Evolutionary conservation across 1,140 invertebrate species (phyloP).

Genomic region (Drosophila pseudoananassae): DNA sequence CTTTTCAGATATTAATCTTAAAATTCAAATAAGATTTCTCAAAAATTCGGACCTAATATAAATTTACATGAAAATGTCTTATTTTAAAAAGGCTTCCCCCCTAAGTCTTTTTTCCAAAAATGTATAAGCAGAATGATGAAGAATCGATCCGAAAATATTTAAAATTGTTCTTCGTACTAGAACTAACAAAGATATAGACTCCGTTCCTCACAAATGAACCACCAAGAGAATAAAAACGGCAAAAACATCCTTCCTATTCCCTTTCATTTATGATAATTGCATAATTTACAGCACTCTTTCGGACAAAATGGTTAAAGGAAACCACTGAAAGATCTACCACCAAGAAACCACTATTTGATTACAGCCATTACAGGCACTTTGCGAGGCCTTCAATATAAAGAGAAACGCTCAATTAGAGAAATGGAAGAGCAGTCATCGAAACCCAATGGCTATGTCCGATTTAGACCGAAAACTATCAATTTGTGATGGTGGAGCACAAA

Average conservation of each 20-base stretch:
- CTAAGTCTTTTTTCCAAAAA: too few relatives aligned
- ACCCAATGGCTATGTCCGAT: constrained; percentile 22
- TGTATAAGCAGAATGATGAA: too few relatives aligned
- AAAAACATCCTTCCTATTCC: not conserved
- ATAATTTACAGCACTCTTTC: not conserved
- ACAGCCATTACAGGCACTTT: constrained; percentile 19
- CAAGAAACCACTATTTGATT: not conserved
- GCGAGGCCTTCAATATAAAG: constrained; percentile 19
- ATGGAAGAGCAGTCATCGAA: constrained; percentile 11
- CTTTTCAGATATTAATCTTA: too few relatives aligned
- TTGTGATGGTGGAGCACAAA: constrained; percentile 10
- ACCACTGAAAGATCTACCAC: not conserved
- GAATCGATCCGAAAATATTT: too few relatives aligned
- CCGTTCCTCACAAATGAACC: too few relatives aligned
- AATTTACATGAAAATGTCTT: too few relatives aligned
- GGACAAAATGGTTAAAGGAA: not conserved
- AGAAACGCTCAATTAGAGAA: constrained; percentile 38
- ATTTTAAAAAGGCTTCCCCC: too few relatives aligned
- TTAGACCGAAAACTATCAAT: constrained; percentile 35
- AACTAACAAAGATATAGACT: not conserved
- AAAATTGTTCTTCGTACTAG: not conserved
- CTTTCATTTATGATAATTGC: not conserved
- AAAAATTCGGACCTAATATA: too few relatives aligned
- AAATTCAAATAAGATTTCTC: too few relatives aligned
- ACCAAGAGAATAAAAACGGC: too few relatives aligned